Evolutionary conservation across 2,113 vertebrate species (phyloP), one percentile per base, ranked within the genome.

Genomic region (Crotalus helleri): DNA sequence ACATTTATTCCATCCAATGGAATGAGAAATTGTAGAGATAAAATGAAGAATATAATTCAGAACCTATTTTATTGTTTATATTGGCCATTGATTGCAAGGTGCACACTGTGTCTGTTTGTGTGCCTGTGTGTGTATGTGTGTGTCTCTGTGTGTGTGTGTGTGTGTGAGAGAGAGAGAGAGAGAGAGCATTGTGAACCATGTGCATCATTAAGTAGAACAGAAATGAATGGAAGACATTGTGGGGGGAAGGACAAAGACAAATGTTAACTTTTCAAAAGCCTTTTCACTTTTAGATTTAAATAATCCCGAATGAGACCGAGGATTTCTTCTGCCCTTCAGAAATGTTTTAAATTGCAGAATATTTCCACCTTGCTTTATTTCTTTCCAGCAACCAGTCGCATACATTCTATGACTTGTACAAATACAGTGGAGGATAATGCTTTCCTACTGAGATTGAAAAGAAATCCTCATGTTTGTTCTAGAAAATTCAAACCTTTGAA

Each of bases 261-360:
- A 51, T 29, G 1, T 90, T 64, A 24, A 90, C 1, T 90, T 90
- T 51, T 90, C 26, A 46, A 17, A 90, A 49, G n/a, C 19, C 33
- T n/a, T 91, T 93, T 96, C 26, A 46, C n/a, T 49, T 51, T 53
- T 64, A 64, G 61, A 29, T 64, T 64, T 64, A 64, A 64, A 64
- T 4, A 64, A 64, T n/a, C 64, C 64, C 4, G 12, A 69, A 69
- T n/a, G 29, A 69, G 29, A 69, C 29, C 4, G 15, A n/a, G 64
- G 49, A 51, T 51, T 85, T 39, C 53, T 57, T 19, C 55, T 90
- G 39, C 13, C 23, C 58, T 90, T 85, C 90, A 91, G 33, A 85
- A 91, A 91, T 57, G 69, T 85, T 85, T 91, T 91, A 91, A 91
- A 24, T 24, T 81, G 39, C 26, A 91, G 33, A 33, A 85, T 46